phyloP scores from a whole-genome alignment of 2,113 vertebrate genomes.

The Rhinogobius similis region DNA sequence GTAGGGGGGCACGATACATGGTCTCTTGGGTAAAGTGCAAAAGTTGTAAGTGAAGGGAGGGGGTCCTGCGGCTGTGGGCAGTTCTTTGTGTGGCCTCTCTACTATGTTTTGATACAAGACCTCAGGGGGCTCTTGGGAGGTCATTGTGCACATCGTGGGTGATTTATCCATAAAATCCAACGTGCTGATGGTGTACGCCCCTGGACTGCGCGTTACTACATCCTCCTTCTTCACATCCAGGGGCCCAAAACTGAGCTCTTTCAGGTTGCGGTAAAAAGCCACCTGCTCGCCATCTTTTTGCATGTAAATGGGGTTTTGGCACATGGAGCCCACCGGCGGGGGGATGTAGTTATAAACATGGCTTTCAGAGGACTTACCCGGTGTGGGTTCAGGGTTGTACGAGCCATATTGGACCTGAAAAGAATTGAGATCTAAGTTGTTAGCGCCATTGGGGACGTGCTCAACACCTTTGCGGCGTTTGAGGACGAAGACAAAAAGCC shows the following conservation, averaged over 20 bases:
- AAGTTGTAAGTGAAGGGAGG: conserved; percentile 90
- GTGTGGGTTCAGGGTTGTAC: conserved; percentile 83
- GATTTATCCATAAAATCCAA: conserved; percentile 88
- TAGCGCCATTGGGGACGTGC: conserved; percentile 77
- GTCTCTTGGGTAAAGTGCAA: conserved; percentile 98
- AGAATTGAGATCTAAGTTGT: conserved; percentile 91
- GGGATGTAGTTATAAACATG: conserved; percentile 97
- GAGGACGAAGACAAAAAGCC: conserved; percentile 94
- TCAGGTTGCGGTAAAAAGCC: conserved; percentile 92
- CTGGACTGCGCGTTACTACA: conserved; percentile 73
- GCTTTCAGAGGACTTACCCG: conserved; percentile 86
- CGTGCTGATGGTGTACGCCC: conserved; percentile 91
- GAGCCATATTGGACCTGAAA: conserved; percentile 95
- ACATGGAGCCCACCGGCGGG: conserved; percentile 93
- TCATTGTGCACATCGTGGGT: conserved; percentile 62
- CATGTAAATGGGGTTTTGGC: conserved; percentile 98
- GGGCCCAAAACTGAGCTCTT: conserved; percentile 87
- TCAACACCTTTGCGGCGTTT: conserved; percentile 92
- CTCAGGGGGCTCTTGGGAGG: conserved; percentile 81
- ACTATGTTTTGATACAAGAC: conserved; percentile 94
- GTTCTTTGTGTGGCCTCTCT: conserved; percentile 89
- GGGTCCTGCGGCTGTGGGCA: conserved; percentile 80
- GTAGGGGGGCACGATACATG: conserved; percentile 86
- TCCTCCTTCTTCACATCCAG: conserved; percentile 87
- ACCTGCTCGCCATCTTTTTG: conserved; percentile 93